These are phyloP conservation scores for Oncorhynchus keta DNA, from an alignment of 2,113 vertebrate species.

Conservation along the genomic window DNA sequence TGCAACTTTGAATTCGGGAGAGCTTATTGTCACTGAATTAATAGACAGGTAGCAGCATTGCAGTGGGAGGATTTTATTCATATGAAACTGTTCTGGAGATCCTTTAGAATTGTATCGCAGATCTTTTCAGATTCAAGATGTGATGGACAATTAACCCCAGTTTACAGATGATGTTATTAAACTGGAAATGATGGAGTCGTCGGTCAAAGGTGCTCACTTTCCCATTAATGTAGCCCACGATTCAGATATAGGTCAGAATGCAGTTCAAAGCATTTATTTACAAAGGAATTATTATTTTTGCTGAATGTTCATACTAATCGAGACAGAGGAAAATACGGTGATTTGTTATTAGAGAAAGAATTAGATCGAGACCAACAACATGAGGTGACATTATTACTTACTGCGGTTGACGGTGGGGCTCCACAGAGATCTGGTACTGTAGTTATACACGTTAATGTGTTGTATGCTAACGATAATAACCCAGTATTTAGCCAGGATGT, in stretches of 20 bases:
- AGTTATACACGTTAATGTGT: too few species aligned
- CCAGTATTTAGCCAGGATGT: too few species aligned
- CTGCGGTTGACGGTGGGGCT: too few species aligned
- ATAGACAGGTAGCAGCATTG: conserved; percentile 62
- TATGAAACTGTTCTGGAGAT: conserved; percentile 31
- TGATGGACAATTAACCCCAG: conserved; percentile 65
- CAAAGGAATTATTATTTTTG: conserved; percentile 65
- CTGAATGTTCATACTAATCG: conserved; percentile 54
- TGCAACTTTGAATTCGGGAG: conserved; percentile 38
- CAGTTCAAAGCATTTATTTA: conserved; percentile 65
- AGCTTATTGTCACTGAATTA: conserved; percentile 46
- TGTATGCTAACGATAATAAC: too few species aligned
- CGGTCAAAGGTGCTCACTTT: neutral
- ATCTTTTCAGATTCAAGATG: conserved; percentile 57
- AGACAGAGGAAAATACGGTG: conserved; percentile 30
- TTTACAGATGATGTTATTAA: conserved; percentile 59
- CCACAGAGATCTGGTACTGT: too few species aligned
- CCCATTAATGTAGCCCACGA: conserved; percentile 61
- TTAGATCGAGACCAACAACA: too few species aligned
- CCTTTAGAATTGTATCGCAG: conserved; percentile 57
- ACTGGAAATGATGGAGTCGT: conserved; percentile 46
- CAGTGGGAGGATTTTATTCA: conserved; percentile 46
- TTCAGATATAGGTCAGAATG: conserved; percentile 70
- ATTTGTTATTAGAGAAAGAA: conserved; percentile 46
- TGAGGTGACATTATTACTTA: too few species aligned